These are phyloP conservation scores for Phalacrocorax aristotelis DNA, from an alignment of 2,113 vertebrate genomes.

Conservation along the genomic window DNA sequence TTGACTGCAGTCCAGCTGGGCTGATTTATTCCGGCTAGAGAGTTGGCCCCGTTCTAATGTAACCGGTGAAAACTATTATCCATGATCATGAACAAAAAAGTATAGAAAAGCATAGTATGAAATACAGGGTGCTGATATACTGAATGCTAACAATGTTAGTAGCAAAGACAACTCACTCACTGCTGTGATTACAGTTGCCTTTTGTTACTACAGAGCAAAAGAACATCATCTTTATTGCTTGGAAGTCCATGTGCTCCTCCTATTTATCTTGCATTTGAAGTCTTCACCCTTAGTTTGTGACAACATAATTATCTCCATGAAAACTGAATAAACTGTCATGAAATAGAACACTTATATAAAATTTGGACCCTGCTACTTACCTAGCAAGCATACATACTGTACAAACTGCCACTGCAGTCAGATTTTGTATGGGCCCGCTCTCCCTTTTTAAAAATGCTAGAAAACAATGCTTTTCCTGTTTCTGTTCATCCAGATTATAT, in stretches of 20 bases:
- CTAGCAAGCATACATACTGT: neutral
- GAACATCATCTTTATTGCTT: slow-evolving; percentile 38
- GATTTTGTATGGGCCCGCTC: neutral
- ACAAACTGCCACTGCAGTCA: neutral
- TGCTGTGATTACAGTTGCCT: slow-evolving; percentile 36
- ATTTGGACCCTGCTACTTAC: neutral
- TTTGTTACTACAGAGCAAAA: slow-evolving; percentile 36
- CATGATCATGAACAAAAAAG: slow-evolving; percentile 32
- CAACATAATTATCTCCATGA: slow-evolving; percentile 60
- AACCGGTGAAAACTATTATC: slow-evolving; percentile 54
- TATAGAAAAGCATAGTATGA: slow-evolving; percentile 39
- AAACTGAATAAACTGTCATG: slow-evolving; percentile 42
- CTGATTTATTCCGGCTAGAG: slow-evolving; percentile 43
- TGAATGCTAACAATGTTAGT: slow-evolving; percentile 18
- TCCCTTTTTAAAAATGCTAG: neutral
- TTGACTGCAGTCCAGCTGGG: slow-evolving; percentile 39
- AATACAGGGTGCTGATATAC: slow-evolving; percentile 36
- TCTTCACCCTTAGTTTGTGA: slow-evolving; percentile 45
- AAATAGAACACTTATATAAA: neutral
- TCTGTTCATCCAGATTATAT: neutral
- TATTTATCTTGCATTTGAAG: slow-evolving; percentile 52
- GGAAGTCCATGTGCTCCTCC: slow-evolving; percentile 17
- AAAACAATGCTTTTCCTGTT: neutral
- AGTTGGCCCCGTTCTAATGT: slow-evolving; percentile 19
- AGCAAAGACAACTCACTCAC: slow-evolving; percentile 1